phyloP scores from a whole-genome alignment of 2,797 vertebrate genomes.

The Helicolenus hilgendorfi region DNA sequence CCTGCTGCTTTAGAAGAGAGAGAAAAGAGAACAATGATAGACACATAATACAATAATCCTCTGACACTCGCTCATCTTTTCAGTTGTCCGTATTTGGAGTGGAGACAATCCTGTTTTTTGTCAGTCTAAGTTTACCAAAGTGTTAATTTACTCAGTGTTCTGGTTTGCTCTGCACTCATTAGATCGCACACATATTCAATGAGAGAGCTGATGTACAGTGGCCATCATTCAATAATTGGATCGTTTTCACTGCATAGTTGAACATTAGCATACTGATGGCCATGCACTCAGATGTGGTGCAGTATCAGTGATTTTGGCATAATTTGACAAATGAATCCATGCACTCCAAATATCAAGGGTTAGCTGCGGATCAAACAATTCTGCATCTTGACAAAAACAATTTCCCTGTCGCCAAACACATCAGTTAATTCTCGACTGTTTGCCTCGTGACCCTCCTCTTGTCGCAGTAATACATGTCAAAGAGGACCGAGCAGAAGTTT shows the following conservation, averaged over 20 bases:
- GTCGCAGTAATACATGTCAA: slow-evolving; percentile 74
- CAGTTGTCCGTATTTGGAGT: slow-evolving; percentile 55
- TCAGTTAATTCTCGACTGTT: slow-evolving; percentile 30
- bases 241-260: slow-evolving; percentile 70
- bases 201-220: slow-evolving; percentile 69
- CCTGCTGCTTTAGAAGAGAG: slow-evolving; percentile 68
- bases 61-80: slow-evolving; percentile 61
- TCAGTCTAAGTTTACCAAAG: slow-evolving; percentile 82
- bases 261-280: slow-evolving; percentile 80
- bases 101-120: slow-evolving; percentile 73
- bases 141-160: slow-evolving; percentile 76
- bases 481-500: slow-evolving; percentile 80
- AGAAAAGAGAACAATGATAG: slow-evolving; percentile 37
- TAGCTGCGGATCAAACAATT: slow-evolving; percentile 36
- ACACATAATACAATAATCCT: slow-evolving; percentile 44
- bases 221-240: slow-evolving; percentile 80
- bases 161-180: slow-evolving; percentile 70
- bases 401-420: slow-evolving; percentile 22
- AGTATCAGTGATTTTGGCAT: slow-evolving; percentile 55
- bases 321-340: slow-evolving; percentile 60
- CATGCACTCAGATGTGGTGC: slow-evolving; percentile 53
- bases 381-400: slow-evolving; percentile 30
- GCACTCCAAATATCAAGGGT: slow-evolving; percentile 24
- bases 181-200: slow-evolving; percentile 74
- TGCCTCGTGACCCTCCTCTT: slow-evolving; percentile 56